Evolutionary conservation across 2,113 vertebrate species (phyloP), one percentile per base, ranked within the genome.

Genomic region (Panurus biarmicus): DNA sequence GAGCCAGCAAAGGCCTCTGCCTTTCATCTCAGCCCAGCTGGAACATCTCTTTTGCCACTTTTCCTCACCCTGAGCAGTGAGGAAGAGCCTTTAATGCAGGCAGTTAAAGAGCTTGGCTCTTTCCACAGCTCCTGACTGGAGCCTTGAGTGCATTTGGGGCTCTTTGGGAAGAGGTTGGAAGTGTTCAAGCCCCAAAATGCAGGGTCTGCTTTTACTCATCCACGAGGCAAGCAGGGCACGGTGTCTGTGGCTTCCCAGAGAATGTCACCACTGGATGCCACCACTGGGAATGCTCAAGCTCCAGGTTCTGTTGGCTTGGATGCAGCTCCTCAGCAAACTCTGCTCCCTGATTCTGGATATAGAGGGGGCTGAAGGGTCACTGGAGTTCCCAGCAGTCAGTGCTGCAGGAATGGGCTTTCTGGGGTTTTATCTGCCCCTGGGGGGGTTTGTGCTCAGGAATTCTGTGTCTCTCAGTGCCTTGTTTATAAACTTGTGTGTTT

Each of bases 161-260:
- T 0, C 85, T 83, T 21, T 15, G 28, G 28, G 14, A 9, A 26
- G 54, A 10, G 29, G 35, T 2, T 80, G 36, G 48, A 25, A 24
- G 19, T 0, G 3, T 38, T 47, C 6, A 25, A 66, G 4, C 58
- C 28, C 14, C 29, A 11, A 33, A 35, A 36, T 0, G 1, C 1
- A 1, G 25, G 5, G 6, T 33, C 23, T 45, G 69, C 0, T 50
- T 48, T 85, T 29, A 2, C 61, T 31, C 47, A 24, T 2, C 4
- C 58, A 7, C 3, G 5, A 48, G 36, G 45, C 14, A 22, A 22
- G 57, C 0, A 14, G 24, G 54, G 50, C 8, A 0, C 38, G 6
- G 26, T 17, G 16, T 5, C 44, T 11, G 24, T 13, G 60, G 6
- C 31, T 85, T 51, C 62, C 75, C 74, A 40, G 40, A 31, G 73